Conservation (phyloP, 2,888 invertebrate species). For the Microdon myrmicae region DNA sequence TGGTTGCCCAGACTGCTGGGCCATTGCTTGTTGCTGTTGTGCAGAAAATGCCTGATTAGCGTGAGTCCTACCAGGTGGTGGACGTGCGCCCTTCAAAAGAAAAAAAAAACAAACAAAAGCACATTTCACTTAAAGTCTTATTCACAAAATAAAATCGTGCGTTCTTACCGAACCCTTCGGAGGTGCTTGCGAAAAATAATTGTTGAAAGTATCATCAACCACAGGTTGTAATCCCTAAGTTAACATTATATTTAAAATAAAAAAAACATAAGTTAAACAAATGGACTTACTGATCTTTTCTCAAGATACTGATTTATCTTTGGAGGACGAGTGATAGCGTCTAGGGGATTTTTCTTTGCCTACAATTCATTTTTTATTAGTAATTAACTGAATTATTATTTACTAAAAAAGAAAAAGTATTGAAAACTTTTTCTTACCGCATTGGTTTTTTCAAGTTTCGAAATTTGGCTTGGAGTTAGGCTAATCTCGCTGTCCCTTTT, state of each 20-base stretch:
- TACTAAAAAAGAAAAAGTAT: no score
- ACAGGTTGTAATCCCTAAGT: constrained; percentile 38
- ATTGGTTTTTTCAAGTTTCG: constrained; percentile 19
- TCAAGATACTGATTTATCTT: constrained; percentile 55
- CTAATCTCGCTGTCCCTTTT: constrained; percentile 60
- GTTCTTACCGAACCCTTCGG: constrained; percentile 21
- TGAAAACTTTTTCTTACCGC: no score
- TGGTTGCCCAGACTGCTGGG: neutral
- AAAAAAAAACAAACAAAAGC: neutral
- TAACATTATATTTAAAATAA: neutral
- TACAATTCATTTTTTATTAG: constrained; percentile 16
- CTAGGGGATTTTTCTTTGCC: constrained; percentile 61
- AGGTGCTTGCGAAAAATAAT: neutral
- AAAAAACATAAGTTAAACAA: neutral
- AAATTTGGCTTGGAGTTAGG: constrained; percentile 60
- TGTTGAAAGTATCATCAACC: constrained; percentile 8
- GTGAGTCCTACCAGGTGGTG: neutral
- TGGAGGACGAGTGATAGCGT: constrained; percentile 60
- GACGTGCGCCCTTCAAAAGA: neutral
- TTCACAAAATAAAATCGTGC: neutral
- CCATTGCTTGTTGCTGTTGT: constrained; percentile 13
- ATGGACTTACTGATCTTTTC: constrained; percentile 58
- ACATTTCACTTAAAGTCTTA: neutral
- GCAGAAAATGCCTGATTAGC: neutral
- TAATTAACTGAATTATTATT: constrained; percentile 3